Evolutionary conservation across 2,888 invertebrate species (phyloP).

Genomic region (Diachrysia chrysitis): DNA sequence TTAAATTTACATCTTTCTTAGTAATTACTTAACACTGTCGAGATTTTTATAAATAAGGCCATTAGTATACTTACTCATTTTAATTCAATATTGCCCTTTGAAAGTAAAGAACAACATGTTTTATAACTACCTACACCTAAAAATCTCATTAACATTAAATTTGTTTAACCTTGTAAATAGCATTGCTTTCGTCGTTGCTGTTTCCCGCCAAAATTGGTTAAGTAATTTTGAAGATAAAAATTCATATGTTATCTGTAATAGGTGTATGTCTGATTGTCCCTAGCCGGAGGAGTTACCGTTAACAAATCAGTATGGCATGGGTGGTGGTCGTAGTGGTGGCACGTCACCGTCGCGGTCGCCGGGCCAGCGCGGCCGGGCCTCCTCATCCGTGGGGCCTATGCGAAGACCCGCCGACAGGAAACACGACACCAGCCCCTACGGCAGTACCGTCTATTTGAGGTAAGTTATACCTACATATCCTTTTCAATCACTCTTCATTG

Average conservation of each 20-base stretch:
- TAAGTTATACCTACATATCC: constrained; percentile 46
- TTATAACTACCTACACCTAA: neutral
- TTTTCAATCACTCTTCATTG: constrained; percentile 11
- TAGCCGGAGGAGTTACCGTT: constrained; percentile 84
- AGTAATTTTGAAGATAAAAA: neutral
- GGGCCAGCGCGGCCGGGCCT: constrained; percentile 80
- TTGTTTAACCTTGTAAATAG: neutral
- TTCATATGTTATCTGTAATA: constrained; percentile 9
- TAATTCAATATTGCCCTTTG: neutral
- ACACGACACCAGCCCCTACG: constrained; percentile 95
- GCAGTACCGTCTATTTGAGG: constrained; percentile 91
- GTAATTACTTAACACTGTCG: no score
- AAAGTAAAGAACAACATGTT: neutral
- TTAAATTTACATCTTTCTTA: no score
- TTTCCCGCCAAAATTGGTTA: constrained; percentile 42
- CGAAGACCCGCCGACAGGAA: constrained; percentile 94
- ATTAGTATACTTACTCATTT: no score
- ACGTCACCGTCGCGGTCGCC: constrained; percentile 81
- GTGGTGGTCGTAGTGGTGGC: constrained; percentile 79
- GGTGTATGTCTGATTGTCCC: constrained; percentile 64
- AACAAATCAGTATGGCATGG: constrained; percentile 80
- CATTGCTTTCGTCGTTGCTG: constrained; percentile 15
- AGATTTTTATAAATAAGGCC: no score
- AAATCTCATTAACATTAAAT: neutral
- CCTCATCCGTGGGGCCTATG: constrained; percentile 92